These are phyloP conservation scores for Acrobasis repandana DNA, from an alignment of 2,888 invertebrate species.

Conservation along the genomic window DNA sequence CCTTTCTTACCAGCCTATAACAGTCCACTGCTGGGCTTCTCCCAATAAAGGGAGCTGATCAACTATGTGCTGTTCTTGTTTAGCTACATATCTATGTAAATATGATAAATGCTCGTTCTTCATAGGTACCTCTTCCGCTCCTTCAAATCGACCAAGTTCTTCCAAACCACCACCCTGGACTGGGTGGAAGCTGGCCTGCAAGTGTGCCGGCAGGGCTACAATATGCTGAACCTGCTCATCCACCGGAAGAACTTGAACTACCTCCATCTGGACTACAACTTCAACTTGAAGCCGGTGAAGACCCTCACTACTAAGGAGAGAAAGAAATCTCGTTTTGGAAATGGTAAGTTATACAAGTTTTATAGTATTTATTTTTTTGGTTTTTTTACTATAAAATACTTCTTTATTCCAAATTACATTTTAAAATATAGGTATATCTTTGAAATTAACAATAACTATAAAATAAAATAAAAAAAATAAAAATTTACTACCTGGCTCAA, in stretches of 20 bases:
- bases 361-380: too few relatives aligned
- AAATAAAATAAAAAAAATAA: too few relatives aligned
- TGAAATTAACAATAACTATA: too few relatives aligned
- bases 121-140: conserved; percentile 96
- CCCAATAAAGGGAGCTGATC: too few relatives aligned
- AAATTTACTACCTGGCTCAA: too few relatives aligned
- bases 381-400: too few relatives aligned
- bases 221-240: conserved; percentile 99
- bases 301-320: conserved; percentile 99
- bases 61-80: too few relatives aligned
- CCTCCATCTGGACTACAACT: conserved; percentile 99
- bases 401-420: too few relatives aligned
- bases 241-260: conserved; percentile 99
- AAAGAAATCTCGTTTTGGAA: conserved; percentile 98
- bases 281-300: conserved; percentile 99
- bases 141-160: conserved; percentile 99
- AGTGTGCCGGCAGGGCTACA: conserved; percentile 99
- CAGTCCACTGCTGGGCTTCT: too few relatives aligned
- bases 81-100: not conserved
- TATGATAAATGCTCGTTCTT: conserved; percentile 22
- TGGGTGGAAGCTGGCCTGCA: conserved; percentile 99
- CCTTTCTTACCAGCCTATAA: too few relatives aligned
- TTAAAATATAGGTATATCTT: too few relatives aligned
- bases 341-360: conserved; percentile 85
- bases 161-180: conserved; percentile 99